phyloP scores from a whole-genome alignment of 2,797 vertebrate genomes.

The Ambastaia sidthimunki region DNA sequence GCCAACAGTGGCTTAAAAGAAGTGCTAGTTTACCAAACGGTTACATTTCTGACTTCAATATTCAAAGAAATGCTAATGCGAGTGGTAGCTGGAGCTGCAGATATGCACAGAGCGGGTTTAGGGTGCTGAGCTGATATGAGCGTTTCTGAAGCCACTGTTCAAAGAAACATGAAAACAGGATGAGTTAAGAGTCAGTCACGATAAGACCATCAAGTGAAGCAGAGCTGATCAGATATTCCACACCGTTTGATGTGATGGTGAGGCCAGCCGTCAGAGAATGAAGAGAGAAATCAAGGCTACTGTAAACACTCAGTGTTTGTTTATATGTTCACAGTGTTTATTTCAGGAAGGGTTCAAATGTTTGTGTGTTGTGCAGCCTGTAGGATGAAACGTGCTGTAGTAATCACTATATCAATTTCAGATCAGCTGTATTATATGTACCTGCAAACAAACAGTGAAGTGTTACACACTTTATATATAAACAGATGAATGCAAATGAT shows the following conservation, averaged over 20 bases:
- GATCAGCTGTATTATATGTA: too few species aligned
- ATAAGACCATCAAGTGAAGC: constrained; percentile 49
- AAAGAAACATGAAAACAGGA: constrained; percentile 54
- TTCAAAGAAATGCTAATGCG: constrained; percentile 35
- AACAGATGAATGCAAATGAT: too few species aligned
- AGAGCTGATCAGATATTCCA: constrained; percentile 60
- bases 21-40: not conserved
- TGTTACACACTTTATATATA: too few species aligned
- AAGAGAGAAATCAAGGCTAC: constrained; percentile 25
- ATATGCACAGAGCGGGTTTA: constrained; percentile 29
- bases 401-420: too few species aligned
- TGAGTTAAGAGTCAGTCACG: constrained; percentile 49
- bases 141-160: constrained; percentile 44
- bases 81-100: constrained; percentile 32
- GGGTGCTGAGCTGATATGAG: constrained; percentile 38
- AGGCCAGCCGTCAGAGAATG: constrained; percentile 13
- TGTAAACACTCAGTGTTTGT: constrained; percentile 21
- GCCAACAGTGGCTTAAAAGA: not conserved
- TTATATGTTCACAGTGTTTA: not conserved
- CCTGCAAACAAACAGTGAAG: too few species aligned
- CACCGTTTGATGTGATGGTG: constrained; percentile 49
- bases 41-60: not conserved
- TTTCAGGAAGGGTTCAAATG: not conserved
- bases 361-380: not conserved
- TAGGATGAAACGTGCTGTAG: too few species aligned